Conservation (phyloP, 2,888 invertebrate species). For the Nudaria mundana region DNA sequence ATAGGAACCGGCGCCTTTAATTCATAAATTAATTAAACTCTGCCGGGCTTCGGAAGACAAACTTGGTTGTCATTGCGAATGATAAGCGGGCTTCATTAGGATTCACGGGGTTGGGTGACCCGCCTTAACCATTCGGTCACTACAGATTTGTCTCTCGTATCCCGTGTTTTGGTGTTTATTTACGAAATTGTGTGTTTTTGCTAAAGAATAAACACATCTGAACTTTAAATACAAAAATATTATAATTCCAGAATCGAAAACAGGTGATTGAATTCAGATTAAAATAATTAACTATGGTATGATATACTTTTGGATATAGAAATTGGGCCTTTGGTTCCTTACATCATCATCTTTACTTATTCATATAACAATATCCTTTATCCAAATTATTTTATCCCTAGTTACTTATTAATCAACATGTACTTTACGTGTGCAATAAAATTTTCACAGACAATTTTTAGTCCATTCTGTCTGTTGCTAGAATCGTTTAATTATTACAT, state of each 20-base stretch:
- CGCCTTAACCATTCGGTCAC: slow-evolving; percentile 57
- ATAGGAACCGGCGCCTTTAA: slow-evolving; percentile 54
- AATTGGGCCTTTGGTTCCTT: too few species aligned
- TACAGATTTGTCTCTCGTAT: slow-evolving; percentile 61
- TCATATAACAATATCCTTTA: too few species aligned
- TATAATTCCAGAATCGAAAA: too few species aligned
- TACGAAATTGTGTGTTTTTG: slow-evolving; percentile 6
- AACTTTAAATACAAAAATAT: too few species aligned
- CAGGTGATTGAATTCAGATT: too few species aligned
- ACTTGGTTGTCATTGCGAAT: slow-evolving; percentile 63
- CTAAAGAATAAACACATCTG: slow-evolving; percentile 4
- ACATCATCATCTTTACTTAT: too few species aligned
- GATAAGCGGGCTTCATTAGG: slow-evolving; percentile 69
- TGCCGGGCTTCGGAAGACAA: slow-evolving; percentile 40
- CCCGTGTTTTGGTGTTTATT: slow-evolving; percentile 34
- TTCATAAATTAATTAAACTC: slow-evolving; percentile 77
- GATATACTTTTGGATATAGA: too few species aligned
- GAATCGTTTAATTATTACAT: slow-evolving; percentile 41
- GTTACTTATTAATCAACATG: too few species aligned
- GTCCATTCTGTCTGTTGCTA: slow-evolving; percentile 12
- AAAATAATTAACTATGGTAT: too few species aligned
- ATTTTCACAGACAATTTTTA: not conserved
- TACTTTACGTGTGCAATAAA: not conserved
- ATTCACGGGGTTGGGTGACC: slow-evolving; percentile 46
- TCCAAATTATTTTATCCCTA: too few species aligned